A percentile compares a stretch with the other conserved stretches of the same genome.
phyloP scores from a whole-genome alignment of 2,113 vertebrate genomes.

The Zingel zingel region DNA sequence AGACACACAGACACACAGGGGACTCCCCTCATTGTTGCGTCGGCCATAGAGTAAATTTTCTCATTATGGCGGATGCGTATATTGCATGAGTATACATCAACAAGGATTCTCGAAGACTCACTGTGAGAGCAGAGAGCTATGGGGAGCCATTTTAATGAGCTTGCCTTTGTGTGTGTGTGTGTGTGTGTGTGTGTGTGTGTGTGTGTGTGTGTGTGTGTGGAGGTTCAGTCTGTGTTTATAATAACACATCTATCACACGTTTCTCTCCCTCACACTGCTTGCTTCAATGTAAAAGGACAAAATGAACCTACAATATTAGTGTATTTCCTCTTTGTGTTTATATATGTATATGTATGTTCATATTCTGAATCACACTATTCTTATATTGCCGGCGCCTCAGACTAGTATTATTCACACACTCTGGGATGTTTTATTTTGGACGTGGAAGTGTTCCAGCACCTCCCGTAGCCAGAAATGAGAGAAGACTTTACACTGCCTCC shows the following conservation, averaged over 20 bases:
- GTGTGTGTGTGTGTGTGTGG: constrained; percentile 22
- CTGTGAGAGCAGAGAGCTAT: constrained; percentile 45
- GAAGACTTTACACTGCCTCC: neutral
- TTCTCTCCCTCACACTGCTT: constrained; percentile 26
- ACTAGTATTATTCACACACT: constrained; percentile 2
- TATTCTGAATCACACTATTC: neutral
- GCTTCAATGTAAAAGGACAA: constrained; percentile 45
- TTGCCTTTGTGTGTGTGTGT: neutral
- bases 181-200: constrained; percentile 3
- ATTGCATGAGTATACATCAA: constrained; percentile 26
- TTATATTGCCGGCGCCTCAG: neutral
- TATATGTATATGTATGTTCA: constrained; percentile 40
- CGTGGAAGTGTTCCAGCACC: neutral
- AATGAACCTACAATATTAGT: constrained; percentile 32
- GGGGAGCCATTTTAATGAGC: constrained; percentile 70
- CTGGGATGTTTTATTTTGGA: neutral
- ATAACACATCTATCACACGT: constrained; percentile 46
- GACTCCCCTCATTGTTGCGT: constrained; percentile 17
- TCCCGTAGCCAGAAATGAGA: constrained; percentile 4
- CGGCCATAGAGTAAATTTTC: neutral
- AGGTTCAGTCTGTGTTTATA: constrained; percentile 6
- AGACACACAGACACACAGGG: neutral
- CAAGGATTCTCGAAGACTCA: constrained; percentile 32
- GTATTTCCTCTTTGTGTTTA: constrained; percentile 8
- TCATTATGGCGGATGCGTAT: constrained; percentile 41